Evolutionary conservation across 2,113 vertebrate species (phyloP).

Genomic region (Alosa alosa): DNA sequence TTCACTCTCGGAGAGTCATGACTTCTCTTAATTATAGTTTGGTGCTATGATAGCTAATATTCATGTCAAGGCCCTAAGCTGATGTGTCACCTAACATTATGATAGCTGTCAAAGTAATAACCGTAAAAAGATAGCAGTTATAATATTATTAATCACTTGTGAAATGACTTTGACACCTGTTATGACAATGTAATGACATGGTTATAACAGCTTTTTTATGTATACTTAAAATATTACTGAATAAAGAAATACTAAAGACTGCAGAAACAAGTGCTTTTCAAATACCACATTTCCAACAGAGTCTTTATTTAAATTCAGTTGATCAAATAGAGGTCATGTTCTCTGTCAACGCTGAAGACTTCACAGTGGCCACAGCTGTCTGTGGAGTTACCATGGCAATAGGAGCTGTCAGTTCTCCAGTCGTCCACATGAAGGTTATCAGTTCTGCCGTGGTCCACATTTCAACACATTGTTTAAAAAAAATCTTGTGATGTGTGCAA

Average conservation of each 20-base stretch:
- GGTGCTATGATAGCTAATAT: no score
- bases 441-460: background rate
- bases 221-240: background rate
- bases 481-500: background rate
- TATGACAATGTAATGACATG: background rate
- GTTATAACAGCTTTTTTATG: background rate
- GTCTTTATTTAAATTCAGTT: background rate
- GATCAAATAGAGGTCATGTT: conserved; percentile 4
- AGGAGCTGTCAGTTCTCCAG: background rate
- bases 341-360: background rate
- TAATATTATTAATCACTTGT: background rate
- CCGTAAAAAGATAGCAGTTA: no score
- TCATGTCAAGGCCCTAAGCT: no score
- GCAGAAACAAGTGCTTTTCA: background rate
- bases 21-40: no score
- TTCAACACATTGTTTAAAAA: background rate
- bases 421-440: background rate
- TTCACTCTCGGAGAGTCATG: no score
- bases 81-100: no score
- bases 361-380: background rate
- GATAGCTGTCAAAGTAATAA: no score
- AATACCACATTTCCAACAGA: background rate
- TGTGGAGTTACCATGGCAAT: background rate
- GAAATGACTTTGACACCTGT: background rate
- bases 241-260: background rate